Base-by-base conservation (phyloP, 2,888 invertebrate genomes). In the Spialia ferax region DNA sequence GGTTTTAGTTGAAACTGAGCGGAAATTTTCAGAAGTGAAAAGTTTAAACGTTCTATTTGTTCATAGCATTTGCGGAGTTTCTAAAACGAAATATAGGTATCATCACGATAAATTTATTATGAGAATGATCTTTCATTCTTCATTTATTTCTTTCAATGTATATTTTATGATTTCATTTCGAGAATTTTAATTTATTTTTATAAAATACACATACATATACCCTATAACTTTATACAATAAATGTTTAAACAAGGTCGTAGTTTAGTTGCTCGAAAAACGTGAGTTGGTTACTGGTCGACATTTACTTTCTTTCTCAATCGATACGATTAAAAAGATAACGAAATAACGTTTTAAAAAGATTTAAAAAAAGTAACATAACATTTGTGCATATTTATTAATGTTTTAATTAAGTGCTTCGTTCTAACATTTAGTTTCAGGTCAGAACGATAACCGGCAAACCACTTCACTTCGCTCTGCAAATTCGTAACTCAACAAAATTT, bases 401-500 rank as follows among this genome's bases (percentile, higher is more conserved):
- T 50, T 54, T 54, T 63, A 26, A 15, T 63, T 50, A 22, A 23
- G 23, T 23, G 26, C 29, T 18, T 5, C 15, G 10, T 23, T 29
- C 42, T 45, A 54, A 52, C 20, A 23, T 11, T 55, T 54, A 35
- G 11, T 55, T 63, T 32, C 26, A 22, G 45, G 29, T 22, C 55
- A 54, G 22, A 11, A 45, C 55, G 55, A 15, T 45, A 63, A 45
- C 56, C 45, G 42, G 15, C 8, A 29, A 55, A 55, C 29, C 22
- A 48, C 42, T 63, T 55, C 55, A 29, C 45, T 18, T 26, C 18
- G 8, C 26, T 62, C 55, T 42, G 26, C 42, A 20, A 23, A 38
- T 11, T 23, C 38, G 15, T 23, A 26, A 54, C 63, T 54, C 52
- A 35, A 15, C 23, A 52, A 48, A 62, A 20, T 45, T 45, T 63